Evolutionary conservation across 30 jellyfish, hydroid and myxozoan genomes (phyloP).

Genomic region (Rhopilema esculentum): DNA sequence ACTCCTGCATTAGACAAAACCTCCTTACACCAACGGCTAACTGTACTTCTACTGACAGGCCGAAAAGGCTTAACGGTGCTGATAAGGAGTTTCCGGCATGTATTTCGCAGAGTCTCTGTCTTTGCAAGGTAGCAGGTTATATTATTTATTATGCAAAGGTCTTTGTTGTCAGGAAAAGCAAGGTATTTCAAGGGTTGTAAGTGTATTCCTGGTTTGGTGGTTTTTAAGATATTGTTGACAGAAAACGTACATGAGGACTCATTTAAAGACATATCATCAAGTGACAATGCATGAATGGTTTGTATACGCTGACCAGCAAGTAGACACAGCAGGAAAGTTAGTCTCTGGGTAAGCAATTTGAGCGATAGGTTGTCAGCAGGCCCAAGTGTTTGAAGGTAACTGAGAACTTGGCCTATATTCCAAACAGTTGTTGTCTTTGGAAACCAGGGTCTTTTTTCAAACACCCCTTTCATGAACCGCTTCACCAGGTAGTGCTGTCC

Average conservation of each 20-base stretch:
- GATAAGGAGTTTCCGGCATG: too few relatives aligned
- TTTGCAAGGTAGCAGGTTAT: too few relatives aligned
- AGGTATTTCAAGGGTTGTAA: too few relatives aligned
- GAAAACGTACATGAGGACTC: not conserved
- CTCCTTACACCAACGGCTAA: too few relatives aligned
- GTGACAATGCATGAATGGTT: conserved; percentile 20
- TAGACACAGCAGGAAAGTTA: not conserved
- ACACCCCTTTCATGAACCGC: conserved; percentile 27
- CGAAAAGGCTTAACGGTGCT: too few relatives aligned
- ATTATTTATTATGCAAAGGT: too few relatives aligned
- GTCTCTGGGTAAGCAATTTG: conserved; percentile 3
- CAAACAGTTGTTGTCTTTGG: conserved; percentile 12
- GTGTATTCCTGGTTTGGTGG: too few relatives aligned
- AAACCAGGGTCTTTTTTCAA: conserved; percentile 3
- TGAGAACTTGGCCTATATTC: not conserved
- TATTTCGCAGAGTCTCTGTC: too few relatives aligned
- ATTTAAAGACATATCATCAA: conserved; percentile 4
- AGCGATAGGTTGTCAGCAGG: not conserved
- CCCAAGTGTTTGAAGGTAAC: not conserved
- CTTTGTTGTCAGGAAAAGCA: too few relatives aligned
- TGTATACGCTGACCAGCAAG: conserved; percentile 36
- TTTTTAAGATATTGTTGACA: not conserved
- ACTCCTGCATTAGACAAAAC: too few relatives aligned
- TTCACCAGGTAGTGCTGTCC: conserved; percentile 1
- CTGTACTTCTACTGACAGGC: too few relatives aligned